Conservation (phyloP, 2,797 vertebrate genomes). For the Carcharodon carcharias region DNA sequence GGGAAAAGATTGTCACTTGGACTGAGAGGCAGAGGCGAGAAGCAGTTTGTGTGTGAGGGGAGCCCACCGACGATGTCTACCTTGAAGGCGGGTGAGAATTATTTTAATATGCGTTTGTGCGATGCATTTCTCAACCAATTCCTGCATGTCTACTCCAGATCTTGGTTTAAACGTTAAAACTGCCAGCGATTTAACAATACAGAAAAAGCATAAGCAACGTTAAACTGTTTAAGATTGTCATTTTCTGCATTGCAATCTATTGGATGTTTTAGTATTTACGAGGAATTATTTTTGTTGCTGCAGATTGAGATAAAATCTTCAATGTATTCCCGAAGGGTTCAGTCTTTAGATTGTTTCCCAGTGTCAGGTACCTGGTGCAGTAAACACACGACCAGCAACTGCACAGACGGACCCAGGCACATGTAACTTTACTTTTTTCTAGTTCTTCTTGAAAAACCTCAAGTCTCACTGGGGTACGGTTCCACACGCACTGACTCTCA, state of each 20-base stretch:
- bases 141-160: not conserved
- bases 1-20: not conserved
- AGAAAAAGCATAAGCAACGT: not conserved
- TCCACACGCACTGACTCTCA: not conserved
- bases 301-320: not conserved
- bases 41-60: not conserved
- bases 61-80: constrained; percentile 14
- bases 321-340: not conserved
- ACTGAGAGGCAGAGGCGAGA: constrained; percentile 17
- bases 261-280: not conserved
- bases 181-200: not conserved
- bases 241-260: no score
- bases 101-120: not conserved
- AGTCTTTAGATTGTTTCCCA: not conserved
- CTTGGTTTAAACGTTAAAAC: not conserved
- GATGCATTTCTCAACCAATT: not conserved
- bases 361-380: not conserved
- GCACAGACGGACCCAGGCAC: not conserved
- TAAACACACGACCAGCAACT: not conserved
- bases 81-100: constrained; percentile 31
- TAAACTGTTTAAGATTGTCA: not conserved
- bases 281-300: not conserved
- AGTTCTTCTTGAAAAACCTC: no score
- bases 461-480: not conserved
- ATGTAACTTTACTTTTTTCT: not conserved